These are phyloP conservation scores for Triplophysa yarkandensis DNA, from an alignment of 2,797 vertebrate species.

Conservation along the genomic window DNA sequence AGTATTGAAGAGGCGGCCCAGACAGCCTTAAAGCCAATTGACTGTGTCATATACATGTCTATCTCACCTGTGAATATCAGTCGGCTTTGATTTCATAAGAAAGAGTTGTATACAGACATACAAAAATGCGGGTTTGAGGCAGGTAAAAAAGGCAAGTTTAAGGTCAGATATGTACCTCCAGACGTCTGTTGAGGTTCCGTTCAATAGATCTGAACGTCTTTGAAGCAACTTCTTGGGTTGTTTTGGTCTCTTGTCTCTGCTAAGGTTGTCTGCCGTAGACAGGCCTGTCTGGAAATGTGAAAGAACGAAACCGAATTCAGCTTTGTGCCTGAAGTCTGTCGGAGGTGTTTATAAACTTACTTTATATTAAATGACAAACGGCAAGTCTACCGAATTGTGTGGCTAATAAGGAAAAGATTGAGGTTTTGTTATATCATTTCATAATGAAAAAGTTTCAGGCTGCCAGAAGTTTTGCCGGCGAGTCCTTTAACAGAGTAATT, in stretches of 20 bases:
- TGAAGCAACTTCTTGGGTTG: constrained; percentile 24
- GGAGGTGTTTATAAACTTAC: constrained; percentile 18
- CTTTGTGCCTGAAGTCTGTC: constrained; percentile 31
- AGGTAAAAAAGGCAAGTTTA: constrained; percentile 8
- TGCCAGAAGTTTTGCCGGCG: not conserved
- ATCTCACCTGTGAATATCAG: not conserved
- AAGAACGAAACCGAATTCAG: constrained; percentile 37
- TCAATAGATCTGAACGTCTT: constrained; percentile 37
- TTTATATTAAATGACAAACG: constrained; percentile 12
- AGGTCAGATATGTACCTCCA: constrained; percentile 29
- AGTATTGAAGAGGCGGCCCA: not conserved
- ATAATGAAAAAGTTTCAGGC: constrained; percentile 22
- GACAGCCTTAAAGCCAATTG: not conserved
- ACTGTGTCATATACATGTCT: not conserved
- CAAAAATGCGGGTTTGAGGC: not conserved
- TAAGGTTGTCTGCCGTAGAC: constrained; percentile 11
- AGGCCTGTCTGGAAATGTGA: constrained; percentile 43
- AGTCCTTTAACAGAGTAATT: constrained; percentile 8
- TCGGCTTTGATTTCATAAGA: constrained; percentile 6
- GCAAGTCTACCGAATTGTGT: constrained; percentile 23
- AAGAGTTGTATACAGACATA: not conserved
- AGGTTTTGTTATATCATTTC: not conserved
- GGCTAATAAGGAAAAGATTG: constrained; percentile 20
- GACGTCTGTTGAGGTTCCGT: not conserved
- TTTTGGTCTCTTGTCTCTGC: constrained; percentile 4